These are phyloP conservation scores for Micoletzkya japonica DNA, from an alignment of 2,888 invertebrate genomes.

Conservation along the genomic window DNA sequence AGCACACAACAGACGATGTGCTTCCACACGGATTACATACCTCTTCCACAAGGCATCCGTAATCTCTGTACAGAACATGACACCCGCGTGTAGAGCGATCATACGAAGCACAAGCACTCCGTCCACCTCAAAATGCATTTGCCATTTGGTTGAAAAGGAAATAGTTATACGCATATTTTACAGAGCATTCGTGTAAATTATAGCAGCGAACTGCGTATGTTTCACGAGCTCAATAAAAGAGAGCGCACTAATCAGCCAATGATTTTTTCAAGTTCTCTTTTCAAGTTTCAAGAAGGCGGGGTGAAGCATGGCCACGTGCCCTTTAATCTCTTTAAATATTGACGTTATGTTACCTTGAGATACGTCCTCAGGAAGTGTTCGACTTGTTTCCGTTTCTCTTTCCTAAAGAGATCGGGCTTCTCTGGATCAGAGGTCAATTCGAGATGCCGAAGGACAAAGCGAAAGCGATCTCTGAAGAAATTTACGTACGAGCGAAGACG, in stretches of 20 bases:
- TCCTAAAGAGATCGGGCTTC: slow-evolving; percentile 60
- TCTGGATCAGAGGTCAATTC: slow-evolving; percentile 63
- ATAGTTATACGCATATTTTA: neutral
- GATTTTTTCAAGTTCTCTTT: too few species aligned
- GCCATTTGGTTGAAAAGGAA: neutral
- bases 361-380: slow-evolving; percentile 62
- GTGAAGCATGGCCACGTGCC: too few species aligned
- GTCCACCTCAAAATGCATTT: slow-evolving; percentile 49
- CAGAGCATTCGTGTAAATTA: neutral
- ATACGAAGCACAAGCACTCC: slow-evolving; percentile 62
- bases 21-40: slow-evolving; percentile 6
- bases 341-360: slow-evolving; percentile 52
- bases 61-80: slow-evolving; percentile 64
- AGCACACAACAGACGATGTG: too few species aligned
- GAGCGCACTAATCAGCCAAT: too few species aligned
- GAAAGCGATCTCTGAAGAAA: slow-evolving; percentile 56
- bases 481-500: neutral
- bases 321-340: too few species aligned
- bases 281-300: too few species aligned
- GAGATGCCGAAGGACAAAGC: slow-evolving; percentile 61
- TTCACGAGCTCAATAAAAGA: too few species aligned
- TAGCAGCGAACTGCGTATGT: too few species aligned
- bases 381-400: slow-evolving; percentile 63
- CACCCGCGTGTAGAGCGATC: slow-evolving; percentile 63
- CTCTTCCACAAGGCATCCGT: slow-evolving; percentile 60